Evolutionary conservation across 2,888 invertebrate genomes (phyloP).

Genomic region (Megamerina dolium): DNA sequence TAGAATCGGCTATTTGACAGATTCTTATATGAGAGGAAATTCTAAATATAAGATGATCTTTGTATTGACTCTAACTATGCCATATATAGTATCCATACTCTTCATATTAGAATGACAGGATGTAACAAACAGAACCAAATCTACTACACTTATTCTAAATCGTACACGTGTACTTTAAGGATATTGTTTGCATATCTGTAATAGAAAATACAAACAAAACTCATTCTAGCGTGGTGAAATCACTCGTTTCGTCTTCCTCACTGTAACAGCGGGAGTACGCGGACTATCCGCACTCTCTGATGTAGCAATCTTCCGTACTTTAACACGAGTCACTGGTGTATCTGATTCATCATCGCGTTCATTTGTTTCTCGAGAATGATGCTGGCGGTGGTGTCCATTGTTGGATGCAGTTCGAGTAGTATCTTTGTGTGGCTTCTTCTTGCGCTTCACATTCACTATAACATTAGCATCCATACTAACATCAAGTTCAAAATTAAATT

Average conservation of each 20-base stretch:
- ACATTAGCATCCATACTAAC: slow-evolving; percentile 50
- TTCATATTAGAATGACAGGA: too few species aligned
- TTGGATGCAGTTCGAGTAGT: neutral
- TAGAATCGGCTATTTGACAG: too few species aligned
- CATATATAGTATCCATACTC: too few species aligned
- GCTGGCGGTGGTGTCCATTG: slow-evolving; percentile 1
- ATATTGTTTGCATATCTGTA: too few species aligned
- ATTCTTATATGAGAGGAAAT: too few species aligned
- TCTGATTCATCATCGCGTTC: slow-evolving; percentile 7
- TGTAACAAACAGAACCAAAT: too few species aligned
- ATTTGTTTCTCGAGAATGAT: neutral
- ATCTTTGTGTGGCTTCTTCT: slow-evolving; percentile 30
- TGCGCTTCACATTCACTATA: slow-evolving; percentile 47
- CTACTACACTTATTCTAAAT: too few species aligned
- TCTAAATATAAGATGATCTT: too few species aligned
- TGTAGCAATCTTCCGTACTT: slow-evolving; percentile 34
- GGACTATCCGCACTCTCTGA: slow-evolving; percentile 27
- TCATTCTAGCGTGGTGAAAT: slow-evolving; percentile 7
- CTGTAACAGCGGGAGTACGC: slow-evolving; percentile 33
- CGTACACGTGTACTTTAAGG: too few species aligned
- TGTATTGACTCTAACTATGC: too few species aligned
- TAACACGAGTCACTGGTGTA: slow-evolving; percentile 36
- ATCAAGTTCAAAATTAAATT: slow-evolving; percentile 48
- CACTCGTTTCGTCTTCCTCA: slow-evolving; percentile 27
- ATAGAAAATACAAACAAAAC: too few species aligned